A percentile compares a stretch with the other conserved stretches of the same genome.
phyloP scores from a whole-genome alignment of 1,140 invertebrate species.

The Brachionus sp. region DNA sequence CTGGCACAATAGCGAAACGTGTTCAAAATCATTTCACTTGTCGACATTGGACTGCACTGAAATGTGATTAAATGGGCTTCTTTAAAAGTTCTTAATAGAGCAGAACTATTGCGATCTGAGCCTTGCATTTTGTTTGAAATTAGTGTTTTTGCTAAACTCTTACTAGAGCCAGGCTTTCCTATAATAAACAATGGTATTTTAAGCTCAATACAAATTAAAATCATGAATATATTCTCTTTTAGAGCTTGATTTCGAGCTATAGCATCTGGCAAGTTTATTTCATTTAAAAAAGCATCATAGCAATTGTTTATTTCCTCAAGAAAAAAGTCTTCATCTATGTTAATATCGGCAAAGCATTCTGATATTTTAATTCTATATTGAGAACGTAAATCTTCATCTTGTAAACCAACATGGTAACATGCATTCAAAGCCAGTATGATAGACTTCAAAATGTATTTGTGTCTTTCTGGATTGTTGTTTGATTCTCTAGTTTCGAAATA shows the following conservation, averaged over 20 bases:
- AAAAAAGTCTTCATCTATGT: background rate
- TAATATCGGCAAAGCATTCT: background rate
- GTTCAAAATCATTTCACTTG: slow-evolving; percentile 53
- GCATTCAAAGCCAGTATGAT: slow-evolving; percentile 47
- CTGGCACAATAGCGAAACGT: slow-evolving; percentile 52
- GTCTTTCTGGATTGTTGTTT: background rate
- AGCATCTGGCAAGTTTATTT: slow-evolving; percentile 50
- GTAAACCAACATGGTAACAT: slow-evolving; percentile 48
- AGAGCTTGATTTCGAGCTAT: slow-evolving; percentile 55
- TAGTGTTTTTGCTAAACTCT: slow-evolving; percentile 54
- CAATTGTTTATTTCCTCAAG: slow-evolving; percentile 47
- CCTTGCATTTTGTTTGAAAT: slow-evolving; percentile 54
- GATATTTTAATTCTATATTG: slow-evolving; percentile 47
- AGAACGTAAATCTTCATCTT: slow-evolving; percentile 16
- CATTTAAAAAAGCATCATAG: slow-evolving; percentile 52
- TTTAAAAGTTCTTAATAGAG: slow-evolving; percentile 51
- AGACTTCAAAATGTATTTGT: slow-evolving; percentile 11
- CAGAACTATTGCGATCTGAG: slow-evolving; percentile 47
- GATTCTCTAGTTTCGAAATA: background rate
- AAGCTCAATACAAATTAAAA: slow-evolving; percentile 53
- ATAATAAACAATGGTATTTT: slow-evolving; percentile 54
- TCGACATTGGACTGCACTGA: slow-evolving; percentile 54
- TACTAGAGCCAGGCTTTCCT: slow-evolving; percentile 55
- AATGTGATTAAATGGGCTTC: slow-evolving; percentile 52
- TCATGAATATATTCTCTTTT: slow-evolving; percentile 56